Percentiles rank a stretch among this genome's conserved stretches.
phyloP scores from a whole-genome alignment of 1,140 invertebrate genomes.

The Philopotamus ludificatus region DNA sequence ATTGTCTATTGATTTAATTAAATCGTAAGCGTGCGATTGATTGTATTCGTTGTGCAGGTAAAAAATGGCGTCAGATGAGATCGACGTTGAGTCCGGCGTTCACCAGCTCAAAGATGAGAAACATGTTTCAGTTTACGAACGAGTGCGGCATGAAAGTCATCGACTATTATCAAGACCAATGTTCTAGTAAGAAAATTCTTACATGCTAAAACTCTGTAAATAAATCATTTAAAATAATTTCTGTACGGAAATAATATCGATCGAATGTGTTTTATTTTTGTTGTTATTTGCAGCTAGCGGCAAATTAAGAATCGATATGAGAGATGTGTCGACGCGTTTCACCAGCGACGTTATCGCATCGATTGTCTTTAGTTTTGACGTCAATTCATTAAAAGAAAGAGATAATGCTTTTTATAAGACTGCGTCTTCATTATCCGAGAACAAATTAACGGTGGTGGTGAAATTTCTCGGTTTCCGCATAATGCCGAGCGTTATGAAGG shows the following conservation, averaged over 20 bases:
- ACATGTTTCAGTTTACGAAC: slow-evolving; percentile 53
- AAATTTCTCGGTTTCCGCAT: slow-evolving; percentile 27
- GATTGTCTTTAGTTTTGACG: slow-evolving; percentile 56
- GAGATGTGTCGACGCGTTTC: slow-evolving; percentile 56
- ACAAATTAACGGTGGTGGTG: slow-evolving; percentile 15
- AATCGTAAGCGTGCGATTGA: not conserved
- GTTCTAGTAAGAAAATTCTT: slow-evolving; percentile 10
- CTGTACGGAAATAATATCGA: not conserved
- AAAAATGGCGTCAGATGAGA: slow-evolving; percentile 56
- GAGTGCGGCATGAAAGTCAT: slow-evolving; percentile 44
- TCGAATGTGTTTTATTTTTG: not conserved
- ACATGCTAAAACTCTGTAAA: not conserved
- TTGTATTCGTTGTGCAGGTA: slow-evolving; percentile 37
- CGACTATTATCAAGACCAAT: slow-evolving; percentile 17
- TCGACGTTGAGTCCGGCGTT: slow-evolving; percentile 55
- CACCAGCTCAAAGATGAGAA: too few species aligned
- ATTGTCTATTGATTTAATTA: slow-evolving; percentile 2
- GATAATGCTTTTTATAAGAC: slow-evolving; percentile 56
- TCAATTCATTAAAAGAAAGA: slow-evolving; percentile 56
- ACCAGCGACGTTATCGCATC: slow-evolving; percentile 57
- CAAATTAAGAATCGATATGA: slow-evolving; percentile 51
- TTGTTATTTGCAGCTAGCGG: not conserved
- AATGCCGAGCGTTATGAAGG: slow-evolving; percentile 34
- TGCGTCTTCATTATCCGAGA: slow-evolving; percentile 44
- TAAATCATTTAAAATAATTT: slow-evolving; percentile 7